Conservation (phyloP, 2,797 vertebrate species). For the Helarctos malayanus region DNA sequence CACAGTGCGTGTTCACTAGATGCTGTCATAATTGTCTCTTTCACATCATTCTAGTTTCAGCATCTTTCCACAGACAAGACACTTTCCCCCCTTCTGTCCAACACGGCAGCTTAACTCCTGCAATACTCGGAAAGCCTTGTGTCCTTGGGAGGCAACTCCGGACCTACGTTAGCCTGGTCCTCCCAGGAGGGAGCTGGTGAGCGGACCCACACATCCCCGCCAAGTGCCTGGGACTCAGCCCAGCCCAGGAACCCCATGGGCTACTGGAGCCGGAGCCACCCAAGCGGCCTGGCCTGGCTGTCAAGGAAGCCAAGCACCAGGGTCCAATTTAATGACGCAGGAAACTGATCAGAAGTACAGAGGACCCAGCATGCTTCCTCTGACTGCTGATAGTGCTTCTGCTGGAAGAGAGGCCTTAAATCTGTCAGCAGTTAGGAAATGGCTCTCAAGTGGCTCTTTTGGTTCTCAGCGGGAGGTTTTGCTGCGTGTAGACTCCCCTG, state of each 20-base stretch:
- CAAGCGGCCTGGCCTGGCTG: accelerated
- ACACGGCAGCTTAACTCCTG: not conserved
- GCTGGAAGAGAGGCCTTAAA: not conserved
- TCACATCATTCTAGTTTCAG: not conserved
- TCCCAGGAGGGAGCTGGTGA: not conserved
- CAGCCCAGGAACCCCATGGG: too few relatives aligned
- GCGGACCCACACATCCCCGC: too few relatives aligned
- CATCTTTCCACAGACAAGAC: not conserved
- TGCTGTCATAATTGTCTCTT: not conserved
- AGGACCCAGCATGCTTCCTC: not conserved
- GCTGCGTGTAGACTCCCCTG: not conserved
- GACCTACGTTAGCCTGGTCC: not conserved
- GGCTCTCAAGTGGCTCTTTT: not conserved
- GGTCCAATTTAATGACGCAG: not conserved
- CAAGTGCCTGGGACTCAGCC: not conserved
- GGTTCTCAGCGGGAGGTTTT: not conserved
- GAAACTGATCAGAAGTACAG: not conserved
- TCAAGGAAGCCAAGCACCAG: not conserved
- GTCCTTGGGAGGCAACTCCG: not conserved
- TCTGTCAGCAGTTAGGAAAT: not conserved
- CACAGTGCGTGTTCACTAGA: not conserved
- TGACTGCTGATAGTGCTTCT: not conserved
- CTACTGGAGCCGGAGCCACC: not conserved
- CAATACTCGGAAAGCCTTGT: not conserved
- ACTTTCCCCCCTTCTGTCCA: not conserved